Evolutionary conservation across 1,140 invertebrate species (phyloP).

Genomic region (Zaprionus africanus): DNA sequence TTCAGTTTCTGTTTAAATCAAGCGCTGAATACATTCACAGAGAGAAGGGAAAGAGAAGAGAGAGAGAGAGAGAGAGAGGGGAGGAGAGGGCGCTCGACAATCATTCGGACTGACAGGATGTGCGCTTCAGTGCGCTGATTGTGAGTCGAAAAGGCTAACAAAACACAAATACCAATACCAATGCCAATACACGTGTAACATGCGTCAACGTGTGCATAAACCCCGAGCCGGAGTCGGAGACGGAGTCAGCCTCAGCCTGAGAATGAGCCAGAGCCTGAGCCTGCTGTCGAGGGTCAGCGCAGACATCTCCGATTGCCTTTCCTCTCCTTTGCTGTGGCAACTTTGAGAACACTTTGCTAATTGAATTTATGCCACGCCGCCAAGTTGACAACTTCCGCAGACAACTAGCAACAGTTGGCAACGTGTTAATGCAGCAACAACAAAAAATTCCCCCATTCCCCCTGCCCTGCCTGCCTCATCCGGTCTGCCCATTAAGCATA

Average conservation of each 20-base stretch:
- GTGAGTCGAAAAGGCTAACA: conserved; percentile 70
- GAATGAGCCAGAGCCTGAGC: neutral
- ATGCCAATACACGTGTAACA: conserved; percentile 28
- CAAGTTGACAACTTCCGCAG: conserved; percentile 70
- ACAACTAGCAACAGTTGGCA: conserved; percentile 72
- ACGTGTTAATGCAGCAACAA: conserved; percentile 72
- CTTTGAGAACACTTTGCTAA: conserved; percentile 74
- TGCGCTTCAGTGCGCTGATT: conserved; percentile 79
- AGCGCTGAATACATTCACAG: conserved; percentile 43
- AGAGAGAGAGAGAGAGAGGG: neutral
- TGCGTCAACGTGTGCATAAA: neutral
- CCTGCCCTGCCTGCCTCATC: conserved; percentile 26
- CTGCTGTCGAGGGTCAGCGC: conserved; percentile 31
- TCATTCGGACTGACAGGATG: conserved; percentile 79
- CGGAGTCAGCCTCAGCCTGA: neutral
- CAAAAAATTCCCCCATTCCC: neutral
- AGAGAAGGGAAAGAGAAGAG: neutral
- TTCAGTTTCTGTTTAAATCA: conserved; percentile 81
- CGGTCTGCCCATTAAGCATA: conserved; percentile 75
- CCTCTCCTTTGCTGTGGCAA: conserved; percentile 40
- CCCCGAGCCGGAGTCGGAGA: neutral
- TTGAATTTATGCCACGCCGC: conserved; percentile 73
- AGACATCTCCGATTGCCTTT: conserved; percentile 49
- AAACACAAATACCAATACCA: conserved; percentile 57
- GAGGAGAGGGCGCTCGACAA: conserved; percentile 49